These are phyloP conservation scores for Microcaecilia unicolor DNA, from an alignment of 2,797 vertebrate genomes.

Conservation along the genomic window DNA sequence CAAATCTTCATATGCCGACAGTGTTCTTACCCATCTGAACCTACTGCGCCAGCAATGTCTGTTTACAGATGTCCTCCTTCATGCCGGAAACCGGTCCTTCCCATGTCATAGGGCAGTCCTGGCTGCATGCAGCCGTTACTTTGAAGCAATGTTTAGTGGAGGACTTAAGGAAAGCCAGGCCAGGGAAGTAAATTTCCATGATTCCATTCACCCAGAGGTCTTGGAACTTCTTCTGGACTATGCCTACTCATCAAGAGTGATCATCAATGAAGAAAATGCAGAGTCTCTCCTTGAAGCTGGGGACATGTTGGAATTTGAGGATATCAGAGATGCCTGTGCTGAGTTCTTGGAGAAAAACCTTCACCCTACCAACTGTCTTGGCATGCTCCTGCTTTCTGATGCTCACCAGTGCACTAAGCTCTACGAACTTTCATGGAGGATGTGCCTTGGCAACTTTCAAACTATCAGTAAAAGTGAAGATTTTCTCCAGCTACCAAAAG, in stretches of 20 bases:
- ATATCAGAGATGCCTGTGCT: constrained; percentile 92
- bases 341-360: constrained; percentile 95
- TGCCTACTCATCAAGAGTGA: constrained; percentile 90
- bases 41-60: constrained; percentile 85
- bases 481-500: constrained; percentile 94
- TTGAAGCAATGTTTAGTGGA: constrained; percentile 96
- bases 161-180: constrained; percentile 92
- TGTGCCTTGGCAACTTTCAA: constrained; percentile 96
- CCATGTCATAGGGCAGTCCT: constrained; percentile 93
- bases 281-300: constrained; percentile 92
- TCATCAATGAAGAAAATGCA: constrained; percentile 95
- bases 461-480: constrained; percentile 94
- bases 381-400: constrained; percentile 90
- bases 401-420: constrained; percentile 94
- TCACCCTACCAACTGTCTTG: constrained; percentile 90
- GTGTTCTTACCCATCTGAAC: constrained; percentile 91
- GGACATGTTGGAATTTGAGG: constrained; percentile 96
- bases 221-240: constrained; percentile 93
- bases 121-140: constrained; percentile 94
- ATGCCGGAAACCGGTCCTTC: constrained; percentile 86
- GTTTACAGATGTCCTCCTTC: constrained; percentile 92
- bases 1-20: constrained; percentile 96
- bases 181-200: constrained; percentile 90
- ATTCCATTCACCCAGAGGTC: constrained; percentile 91
- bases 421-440: constrained; percentile 91